phyloP scores from a whole-genome alignment of 2,797 vertebrate species.

The Buphagus erythrorhynchus region DNA sequence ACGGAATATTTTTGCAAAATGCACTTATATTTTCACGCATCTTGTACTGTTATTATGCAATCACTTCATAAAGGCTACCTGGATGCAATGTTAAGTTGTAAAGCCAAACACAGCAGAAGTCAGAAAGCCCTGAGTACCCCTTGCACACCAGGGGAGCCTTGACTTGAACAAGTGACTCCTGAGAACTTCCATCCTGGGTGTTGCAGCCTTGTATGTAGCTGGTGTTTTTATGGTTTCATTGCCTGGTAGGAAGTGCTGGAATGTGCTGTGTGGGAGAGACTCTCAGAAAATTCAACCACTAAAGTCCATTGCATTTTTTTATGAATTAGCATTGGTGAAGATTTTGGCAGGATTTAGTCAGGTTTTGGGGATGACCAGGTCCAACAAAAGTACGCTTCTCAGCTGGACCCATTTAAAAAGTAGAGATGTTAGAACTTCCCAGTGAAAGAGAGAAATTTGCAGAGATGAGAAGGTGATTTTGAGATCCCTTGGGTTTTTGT shows the following conservation, averaged over 20 bases:
- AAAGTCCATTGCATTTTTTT: background rate
- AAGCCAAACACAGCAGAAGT: background rate
- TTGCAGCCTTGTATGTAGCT: background rate
- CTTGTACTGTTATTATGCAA: background rate
- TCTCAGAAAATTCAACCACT: background rate
- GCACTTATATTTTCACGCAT: accelerated
- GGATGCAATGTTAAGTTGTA: background rate
- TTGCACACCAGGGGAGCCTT: background rate
- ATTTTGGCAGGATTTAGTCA: background rate
- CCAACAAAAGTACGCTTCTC: background rate
- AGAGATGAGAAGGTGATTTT: background rate
- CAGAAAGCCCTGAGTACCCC: background rate
- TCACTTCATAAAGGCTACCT: background rate
- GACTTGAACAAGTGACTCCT: background rate
- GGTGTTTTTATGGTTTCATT: background rate
- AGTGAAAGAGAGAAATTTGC: background rate
- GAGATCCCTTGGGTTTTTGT: background rate
- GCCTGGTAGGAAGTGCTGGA: background rate
- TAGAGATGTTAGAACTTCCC: background rate
- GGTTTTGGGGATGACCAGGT: background rate
- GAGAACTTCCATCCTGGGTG: background rate
- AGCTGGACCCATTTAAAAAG: background rate
- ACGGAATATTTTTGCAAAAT: background rate
- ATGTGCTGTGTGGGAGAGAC: background rate
- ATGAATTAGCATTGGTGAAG: background rate